Evolutionary conservation across 2,113 vertebrate species (phyloP).

Genomic region (Pomatorhinus ruficollis): DNA sequence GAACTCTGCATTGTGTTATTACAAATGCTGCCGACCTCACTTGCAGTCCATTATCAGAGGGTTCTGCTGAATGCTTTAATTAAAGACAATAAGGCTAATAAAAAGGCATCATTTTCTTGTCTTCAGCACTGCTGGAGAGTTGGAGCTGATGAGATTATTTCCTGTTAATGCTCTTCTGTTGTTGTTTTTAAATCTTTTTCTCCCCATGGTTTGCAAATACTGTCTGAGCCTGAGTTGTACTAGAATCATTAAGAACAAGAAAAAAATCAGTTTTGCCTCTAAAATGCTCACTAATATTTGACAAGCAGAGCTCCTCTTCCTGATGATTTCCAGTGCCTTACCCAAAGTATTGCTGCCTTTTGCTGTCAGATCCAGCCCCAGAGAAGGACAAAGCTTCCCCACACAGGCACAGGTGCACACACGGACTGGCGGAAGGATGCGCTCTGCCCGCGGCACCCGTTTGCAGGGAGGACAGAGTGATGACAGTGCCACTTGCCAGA

Average conservation of each 20-base stretch:
- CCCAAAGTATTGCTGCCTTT: not conserved
- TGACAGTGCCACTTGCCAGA: not conserved
- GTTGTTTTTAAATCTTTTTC: constrained; percentile 49
- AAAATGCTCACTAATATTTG: not conserved
- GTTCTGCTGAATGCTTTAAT: constrained; percentile 73
- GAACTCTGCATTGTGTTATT: constrained; percentile 71
- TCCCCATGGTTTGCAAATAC: constrained; percentile 65
- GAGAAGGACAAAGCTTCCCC: not conserved
- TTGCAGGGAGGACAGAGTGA: not conserved
- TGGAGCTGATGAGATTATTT: constrained; percentile 71
- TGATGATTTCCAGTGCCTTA: not conserved
- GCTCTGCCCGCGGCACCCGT: fast-evolving
- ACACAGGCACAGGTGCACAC: not conserved
- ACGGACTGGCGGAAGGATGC: fast-evolving
- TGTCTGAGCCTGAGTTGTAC: constrained; percentile 13
- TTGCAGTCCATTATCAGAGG: constrained; percentile 68
- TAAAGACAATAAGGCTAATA: constrained; percentile 78
- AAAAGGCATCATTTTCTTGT: constrained; percentile 75
- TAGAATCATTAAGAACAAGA: constrained; percentile 22
- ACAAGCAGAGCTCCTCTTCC: not conserved
- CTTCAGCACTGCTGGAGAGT: constrained; percentile 68
- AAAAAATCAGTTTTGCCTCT: not conserved
- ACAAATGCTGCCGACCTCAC: constrained; percentile 64
- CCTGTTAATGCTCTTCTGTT: constrained; percentile 60
- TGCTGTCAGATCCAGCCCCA: not conserved